Conservation (phyloP, 2,797 vertebrate species). For the Chanos chanos region DNA sequence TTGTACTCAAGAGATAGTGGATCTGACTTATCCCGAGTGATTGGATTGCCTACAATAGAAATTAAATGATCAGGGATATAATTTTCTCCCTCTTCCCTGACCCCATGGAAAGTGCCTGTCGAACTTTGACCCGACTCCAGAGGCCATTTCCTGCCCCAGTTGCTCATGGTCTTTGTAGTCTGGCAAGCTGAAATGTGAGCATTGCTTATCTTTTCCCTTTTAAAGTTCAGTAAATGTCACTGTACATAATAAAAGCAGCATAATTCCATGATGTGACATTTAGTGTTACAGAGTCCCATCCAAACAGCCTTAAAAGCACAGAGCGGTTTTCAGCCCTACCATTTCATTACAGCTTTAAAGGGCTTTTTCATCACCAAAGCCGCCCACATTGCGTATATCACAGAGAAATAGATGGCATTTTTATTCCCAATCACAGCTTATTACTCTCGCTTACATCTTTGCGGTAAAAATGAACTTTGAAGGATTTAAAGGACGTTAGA, state of each 20-base stretch:
- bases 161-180: conserved; percentile 58
- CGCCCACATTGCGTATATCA: neutral
- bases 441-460: neutral
- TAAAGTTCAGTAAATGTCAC: conserved; percentile 82
- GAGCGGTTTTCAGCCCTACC: conserved; percentile 51
- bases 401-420: conserved; percentile 16
- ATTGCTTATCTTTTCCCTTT: conserved; percentile 73
- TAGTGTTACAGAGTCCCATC: conserved; percentile 56
- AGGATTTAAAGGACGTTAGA: neutral
- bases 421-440: neutral
- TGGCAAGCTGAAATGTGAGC: conserved; percentile 59
- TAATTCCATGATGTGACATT: conserved; percentile 71
- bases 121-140: conserved; percentile 42
- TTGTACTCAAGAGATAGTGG: too few relatives aligned
- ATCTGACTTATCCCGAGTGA: too few relatives aligned
- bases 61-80: neutral
- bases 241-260: conserved; percentile 71
- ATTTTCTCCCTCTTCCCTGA: conserved; percentile 23
- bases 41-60: neutral
- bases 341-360: conserved; percentile 55
- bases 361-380: conserved; percentile 27
- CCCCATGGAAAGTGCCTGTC: conserved; percentile 27
- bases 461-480: neutral
- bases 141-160: conserved; percentile 39
- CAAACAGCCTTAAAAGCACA: conserved; percentile 37